Evolutionary conservation across 2,888 invertebrate genomes (phyloP), one percentile per base, ranked within the genome.

Genomic region (Herminia tarsipennalis): DNA sequence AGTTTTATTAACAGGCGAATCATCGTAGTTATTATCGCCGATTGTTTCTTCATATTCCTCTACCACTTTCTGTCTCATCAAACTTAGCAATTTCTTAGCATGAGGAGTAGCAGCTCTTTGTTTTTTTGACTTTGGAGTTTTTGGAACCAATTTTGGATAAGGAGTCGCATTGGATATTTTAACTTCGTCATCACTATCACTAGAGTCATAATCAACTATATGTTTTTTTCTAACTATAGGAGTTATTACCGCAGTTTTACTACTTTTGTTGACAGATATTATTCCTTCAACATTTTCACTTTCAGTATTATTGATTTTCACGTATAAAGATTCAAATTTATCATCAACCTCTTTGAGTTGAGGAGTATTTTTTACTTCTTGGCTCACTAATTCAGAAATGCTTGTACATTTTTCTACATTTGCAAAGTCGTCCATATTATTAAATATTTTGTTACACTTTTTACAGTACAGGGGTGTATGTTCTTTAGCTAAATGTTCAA

Each of bases 151-250:
- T 38, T 68, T 80, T 1, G 78, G 76, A 66, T 83, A 71, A 6
- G 81, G 81, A 1, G 83, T 87, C 16, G 35, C 18, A 5, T 54
- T 58, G n/a, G 61, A 43, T 1, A 46, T 38, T 6, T 70, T 62
- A 3, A 36, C 38, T 51, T 73, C 66, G 21, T 41, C 37, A 36
- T 88, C 88, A 33, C 73, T 78, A 6, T 80, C 88, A 63, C 86
- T 90, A 0, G 75, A 82, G 35, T 86, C 89, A 29, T 90, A 91
- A 73, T 90, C 90, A 1, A 91, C 90, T 25, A 90, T 46, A 68
- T 80, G 48, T 32, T 81, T 81, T 17, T 77, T 83, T 46, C 86
- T 76, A 0, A 88, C 63, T 3, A 86, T 66, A 1, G 91, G 91
- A 25, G 90, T 90, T 41, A 91, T 86, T 0, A 90, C 66, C 22